Evolutionary conservation across 2,888 invertebrate genomes (phyloP), one percentile per base, ranked within the genome.

Genomic region (Drosophila meridionalis): DNA sequence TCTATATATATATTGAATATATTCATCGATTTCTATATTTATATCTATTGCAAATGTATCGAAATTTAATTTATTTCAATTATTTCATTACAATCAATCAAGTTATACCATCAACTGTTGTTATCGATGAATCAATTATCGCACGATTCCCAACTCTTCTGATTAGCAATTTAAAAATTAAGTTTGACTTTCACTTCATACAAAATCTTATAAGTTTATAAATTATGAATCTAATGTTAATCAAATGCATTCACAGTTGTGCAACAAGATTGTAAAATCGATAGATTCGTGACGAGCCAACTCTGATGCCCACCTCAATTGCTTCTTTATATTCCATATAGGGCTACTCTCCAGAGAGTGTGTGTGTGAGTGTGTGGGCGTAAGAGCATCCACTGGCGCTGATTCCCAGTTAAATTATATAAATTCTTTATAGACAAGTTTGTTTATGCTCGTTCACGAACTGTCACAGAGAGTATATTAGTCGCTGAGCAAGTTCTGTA

Each of bases 201-300:
- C n/a, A 32, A 8, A 60, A 55, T 45, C 59, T 52, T 52, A 36
- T 38, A 56, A 59, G 56, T 40, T 58, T 53, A 69, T 80, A 30
- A 68, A 76, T 80, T 78, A 78, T 80, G 80, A 80, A 80, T 76
- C 67, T 47, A 61, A 70, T 78, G 80, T 61, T 80, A 78, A 76
- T 80, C 70, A 57, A 80, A 62, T 79, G 69, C 65, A 56, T 43
- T 69, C 69, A 56, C 74, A 65, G 59, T 66, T 65, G 62, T 79
- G 65, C 60, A 74, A 67, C 28, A 11, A 34, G 20, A 3, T 26
- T 52, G 55, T 50, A 32, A 40, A 63, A 55, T 68, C n/a, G 55
- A 42, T 45, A 56, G 14, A 34, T 43, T 63, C 69, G 61, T 68
- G 61, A 65, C 69, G 69, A 9, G 14, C 43, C 58, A 58, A 61